A percentile compares a stretch with the other conserved stretches of the same genome.
These are phyloP conservation scores for Sinocyclocheilus grahami DNA, from an alignment of 2,113 vertebrate species.

Conservation along the genomic window DNA sequence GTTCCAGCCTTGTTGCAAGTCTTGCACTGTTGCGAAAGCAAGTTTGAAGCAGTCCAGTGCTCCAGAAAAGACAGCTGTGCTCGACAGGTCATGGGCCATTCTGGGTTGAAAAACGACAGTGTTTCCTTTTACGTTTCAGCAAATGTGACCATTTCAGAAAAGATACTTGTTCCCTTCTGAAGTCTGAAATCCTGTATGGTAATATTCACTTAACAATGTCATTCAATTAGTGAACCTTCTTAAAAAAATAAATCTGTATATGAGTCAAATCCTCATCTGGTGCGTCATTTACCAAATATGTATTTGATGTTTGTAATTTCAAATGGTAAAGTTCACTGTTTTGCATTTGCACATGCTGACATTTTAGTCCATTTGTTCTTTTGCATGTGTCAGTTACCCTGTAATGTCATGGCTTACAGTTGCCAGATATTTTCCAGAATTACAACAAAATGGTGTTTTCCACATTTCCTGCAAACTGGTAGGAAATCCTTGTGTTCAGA, in stretches of 20 bases:
- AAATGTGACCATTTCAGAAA: slow-evolving; percentile 45
- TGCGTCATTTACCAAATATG: neutral
- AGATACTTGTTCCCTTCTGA: slow-evolving; percentile 28
- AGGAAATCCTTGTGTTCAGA: slow-evolving; percentile 55
- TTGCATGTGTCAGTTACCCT: neutral
- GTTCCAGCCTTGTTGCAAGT: neutral
- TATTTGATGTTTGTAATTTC: too few species aligned
- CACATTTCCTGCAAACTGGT: slow-evolving; percentile 46
- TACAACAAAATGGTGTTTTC: slow-evolving; percentile 45
- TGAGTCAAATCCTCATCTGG: slow-evolving; percentile 1
- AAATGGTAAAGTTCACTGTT: too few species aligned
- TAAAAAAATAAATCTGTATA: slow-evolving; percentile 57
- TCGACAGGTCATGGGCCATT: slow-evolving; percentile 7
- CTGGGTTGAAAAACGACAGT: slow-evolving; percentile 45
- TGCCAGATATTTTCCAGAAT: slow-evolving; percentile 41
- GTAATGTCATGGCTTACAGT: neutral
- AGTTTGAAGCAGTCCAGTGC: neutral
- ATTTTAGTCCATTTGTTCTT: neutral
- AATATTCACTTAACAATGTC: slow-evolving; percentile 48
- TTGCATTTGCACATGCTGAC: neutral
- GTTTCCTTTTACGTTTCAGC: slow-evolving; percentile 52
- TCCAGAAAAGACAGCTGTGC: slow-evolving; percentile 27
- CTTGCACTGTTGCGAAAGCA: slow-evolving; percentile 13
- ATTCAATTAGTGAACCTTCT: slow-evolving; percentile 46
- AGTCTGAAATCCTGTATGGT: slow-evolving; percentile 41